Conservation (phyloP, 2,888 invertebrate species). For the Scotopteryx bipunctaria region DNA sequence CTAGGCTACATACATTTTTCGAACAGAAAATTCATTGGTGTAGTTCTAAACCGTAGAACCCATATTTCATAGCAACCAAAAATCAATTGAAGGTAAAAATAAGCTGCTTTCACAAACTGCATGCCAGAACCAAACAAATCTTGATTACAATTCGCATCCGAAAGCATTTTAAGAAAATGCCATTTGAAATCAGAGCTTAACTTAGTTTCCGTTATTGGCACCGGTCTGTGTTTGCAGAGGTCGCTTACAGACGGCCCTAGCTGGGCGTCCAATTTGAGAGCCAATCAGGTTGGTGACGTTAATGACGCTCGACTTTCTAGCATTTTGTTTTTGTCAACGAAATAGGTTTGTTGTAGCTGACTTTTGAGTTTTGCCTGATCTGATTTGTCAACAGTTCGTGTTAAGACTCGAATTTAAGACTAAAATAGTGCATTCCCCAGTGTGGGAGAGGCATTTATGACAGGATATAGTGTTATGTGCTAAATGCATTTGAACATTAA, state of each 20-base stretch:
- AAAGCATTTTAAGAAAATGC: conserved; percentile 17
- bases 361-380: no score
- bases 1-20: no score
- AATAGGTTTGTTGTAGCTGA: no score
- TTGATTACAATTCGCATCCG: conserved; percentile 11
- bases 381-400: no score
- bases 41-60: no score
- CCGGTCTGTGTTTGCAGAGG: conserved; percentile 7
- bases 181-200: conserved; percentile 14
- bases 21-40: no score
- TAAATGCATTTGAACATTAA: no score
- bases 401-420: no score
- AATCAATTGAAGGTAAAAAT: neutral
- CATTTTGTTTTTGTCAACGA: no score
- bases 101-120: neutral
- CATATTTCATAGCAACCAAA: neutral
- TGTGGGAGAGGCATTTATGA: no score
- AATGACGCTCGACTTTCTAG: neutral
- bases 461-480: no score
- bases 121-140: conserved; percentile 2
- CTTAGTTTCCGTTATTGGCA: conserved; percentile 22
- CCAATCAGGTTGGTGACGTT: neutral
- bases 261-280: conserved; percentile 10
- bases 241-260: conserved; percentile 10
- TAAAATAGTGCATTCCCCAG: no score